These are phyloP conservation scores for Eutrigla gurnardus DNA, from an alignment of 2,797 vertebrate genomes.

Conservation along the genomic window DNA sequence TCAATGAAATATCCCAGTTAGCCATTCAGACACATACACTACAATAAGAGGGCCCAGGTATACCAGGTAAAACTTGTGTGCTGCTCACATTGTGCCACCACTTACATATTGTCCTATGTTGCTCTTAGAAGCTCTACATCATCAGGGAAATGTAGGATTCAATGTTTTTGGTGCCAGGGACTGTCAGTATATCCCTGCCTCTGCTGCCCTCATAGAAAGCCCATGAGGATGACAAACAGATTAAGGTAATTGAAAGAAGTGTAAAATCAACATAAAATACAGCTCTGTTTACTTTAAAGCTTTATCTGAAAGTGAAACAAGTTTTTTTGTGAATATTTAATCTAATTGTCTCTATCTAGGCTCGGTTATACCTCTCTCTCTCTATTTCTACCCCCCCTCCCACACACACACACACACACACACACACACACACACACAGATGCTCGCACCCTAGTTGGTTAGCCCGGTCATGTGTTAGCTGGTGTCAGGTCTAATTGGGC, in stretches of 20 bases:
- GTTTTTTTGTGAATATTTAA: conserved; percentile 4
- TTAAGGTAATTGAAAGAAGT: conserved; percentile 2
- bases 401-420: conserved; percentile 16
- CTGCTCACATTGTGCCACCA: neutral
- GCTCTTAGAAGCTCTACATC: neutral
- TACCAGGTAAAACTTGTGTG: neutral
- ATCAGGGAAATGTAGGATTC: conserved; percentile 13
- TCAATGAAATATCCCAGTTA: neutral
- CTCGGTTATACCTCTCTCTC: neutral
- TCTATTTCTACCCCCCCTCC: neutral
- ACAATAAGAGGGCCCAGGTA: neutral
- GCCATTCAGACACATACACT: neutral
- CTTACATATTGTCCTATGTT: neutral
- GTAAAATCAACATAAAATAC: conserved; percentile 20
- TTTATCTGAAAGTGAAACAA: neutral
- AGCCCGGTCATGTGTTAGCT: conserved; percentile 20
- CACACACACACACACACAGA: conserved; percentile 11
- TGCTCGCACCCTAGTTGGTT: conserved; percentile 19
- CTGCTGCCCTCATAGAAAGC: neutral
- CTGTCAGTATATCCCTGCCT: no score
- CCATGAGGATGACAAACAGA: neutral
- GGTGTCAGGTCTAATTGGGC: conserved; percentile 59
- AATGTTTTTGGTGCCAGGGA: neutral
- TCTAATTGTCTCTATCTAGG: neutral
- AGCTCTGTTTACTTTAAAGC: conserved; percentile 16